A percentile compares a stretch with the other conserved stretches of the same genome.
These are phyloP conservation scores for Axis porcinus DNA, from an alignment of 2,113 vertebrate genomes.

Conservation along the genomic window DNA sequence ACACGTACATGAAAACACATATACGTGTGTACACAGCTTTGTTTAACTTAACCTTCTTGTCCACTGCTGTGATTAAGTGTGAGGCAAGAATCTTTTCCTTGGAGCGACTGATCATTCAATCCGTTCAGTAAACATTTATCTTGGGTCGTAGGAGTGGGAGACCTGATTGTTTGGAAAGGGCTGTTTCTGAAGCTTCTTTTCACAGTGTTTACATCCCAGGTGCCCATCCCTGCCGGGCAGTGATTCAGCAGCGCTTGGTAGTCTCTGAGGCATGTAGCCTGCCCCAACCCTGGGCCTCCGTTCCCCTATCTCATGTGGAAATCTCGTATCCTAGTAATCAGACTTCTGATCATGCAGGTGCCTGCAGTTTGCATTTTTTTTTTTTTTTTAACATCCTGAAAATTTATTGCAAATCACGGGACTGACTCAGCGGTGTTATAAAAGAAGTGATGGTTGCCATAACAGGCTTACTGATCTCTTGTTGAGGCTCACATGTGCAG, in stretches of 20 bases:
- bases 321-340: neutral
- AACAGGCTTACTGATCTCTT: neutral
- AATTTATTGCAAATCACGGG: neutral
- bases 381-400: neutral
- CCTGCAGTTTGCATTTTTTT: neutral
- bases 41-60: neutral
- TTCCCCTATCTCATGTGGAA: neutral
- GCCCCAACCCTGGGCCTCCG: neutral
- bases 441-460: neutral
- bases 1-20: accelerated
- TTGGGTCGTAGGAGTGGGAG: neutral
- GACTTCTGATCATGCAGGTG: neutral
- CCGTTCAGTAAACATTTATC: neutral
- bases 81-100: neutral
- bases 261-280: neutral
- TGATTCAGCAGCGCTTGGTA: neutral
- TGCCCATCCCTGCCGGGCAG: neutral
- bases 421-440: neutral
- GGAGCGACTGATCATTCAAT: neutral
- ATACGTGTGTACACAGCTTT: neutral
- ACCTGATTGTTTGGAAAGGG: neutral
- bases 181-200: neutral
- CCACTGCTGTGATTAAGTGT: neutral
- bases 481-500: neutral
- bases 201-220: neutral